phyloP scores from a whole-genome alignment of 2,888 invertebrate species.

The Oxyscelio sp. region DNA sequence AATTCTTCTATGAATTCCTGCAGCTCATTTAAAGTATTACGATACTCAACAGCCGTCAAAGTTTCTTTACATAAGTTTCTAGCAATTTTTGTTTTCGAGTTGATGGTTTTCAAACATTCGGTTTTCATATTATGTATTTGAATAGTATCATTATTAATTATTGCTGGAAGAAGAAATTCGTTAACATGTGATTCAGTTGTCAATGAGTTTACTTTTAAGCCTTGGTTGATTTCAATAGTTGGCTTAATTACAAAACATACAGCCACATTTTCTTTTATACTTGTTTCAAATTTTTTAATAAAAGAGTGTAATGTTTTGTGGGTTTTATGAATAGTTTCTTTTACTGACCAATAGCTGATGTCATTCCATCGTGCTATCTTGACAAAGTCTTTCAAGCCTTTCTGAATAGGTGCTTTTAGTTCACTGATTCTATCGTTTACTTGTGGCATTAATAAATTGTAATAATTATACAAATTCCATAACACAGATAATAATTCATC shows the following conservation, averaged over 20 bases:
- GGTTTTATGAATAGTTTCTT: slow-evolving; percentile 95
- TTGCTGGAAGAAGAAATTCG: slow-evolving; percentile 84
- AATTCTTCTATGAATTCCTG: slow-evolving; percentile 92
- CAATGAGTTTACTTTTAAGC: not conserved
- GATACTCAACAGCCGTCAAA: slow-evolving; percentile 90
- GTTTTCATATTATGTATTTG: slow-evolving; percentile 2
- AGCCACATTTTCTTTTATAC: slow-evolving; percentile 83
- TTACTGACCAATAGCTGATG: slow-evolving; percentile 97
- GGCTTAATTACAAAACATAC: slow-evolving; percentile 86
- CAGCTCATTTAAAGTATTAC: slow-evolving; percentile 90
- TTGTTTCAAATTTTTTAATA: slow-evolving; percentile 94
- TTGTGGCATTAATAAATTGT: slow-evolving; percentile 92
- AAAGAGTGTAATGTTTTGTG: slow-evolving; percentile 96
- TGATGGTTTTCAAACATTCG: slow-evolving; percentile 32
- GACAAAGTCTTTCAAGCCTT: slow-evolving; percentile 96
- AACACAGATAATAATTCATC: slow-evolving; percentile 91
- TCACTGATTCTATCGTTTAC: slow-evolving; percentile 91
- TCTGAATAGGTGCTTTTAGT: slow-evolving; percentile 95
- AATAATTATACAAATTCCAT: slow-evolving; percentile 96
- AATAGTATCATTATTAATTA: not conserved
- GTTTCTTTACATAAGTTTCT: slow-evolving; percentile 91
- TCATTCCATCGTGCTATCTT: slow-evolving; percentile 99
- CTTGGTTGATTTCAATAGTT: slow-evolving; percentile 70
- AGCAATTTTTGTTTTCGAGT: slow-evolving; percentile 86
- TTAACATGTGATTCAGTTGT: slow-evolving; percentile 80